Conservation (phyloP, 92 coral and sea anemone genomes). For the Chrysogorgia sp. region DNA sequence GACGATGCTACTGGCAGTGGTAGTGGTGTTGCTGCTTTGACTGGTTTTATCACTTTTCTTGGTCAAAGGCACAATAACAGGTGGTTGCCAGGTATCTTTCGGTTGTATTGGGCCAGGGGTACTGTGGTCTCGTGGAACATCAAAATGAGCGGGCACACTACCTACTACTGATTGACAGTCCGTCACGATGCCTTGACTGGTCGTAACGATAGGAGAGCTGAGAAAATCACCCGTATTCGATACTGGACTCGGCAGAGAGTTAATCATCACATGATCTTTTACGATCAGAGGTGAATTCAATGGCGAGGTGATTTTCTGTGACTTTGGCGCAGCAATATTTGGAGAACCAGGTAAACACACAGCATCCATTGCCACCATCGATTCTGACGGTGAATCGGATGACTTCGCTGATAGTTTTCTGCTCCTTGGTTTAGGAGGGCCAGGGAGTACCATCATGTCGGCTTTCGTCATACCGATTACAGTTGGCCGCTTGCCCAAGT, state of each 20-base stretch:
- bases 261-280: not conserved
- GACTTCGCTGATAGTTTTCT: conserved; percentile 73
- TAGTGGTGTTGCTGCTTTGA: conserved; percentile 16
- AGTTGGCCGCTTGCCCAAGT: conserved; percentile 53
- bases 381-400: not conserved
- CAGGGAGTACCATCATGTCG: conserved; percentile 14
- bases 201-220: not conserved
- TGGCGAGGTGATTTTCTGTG: conserved; percentile 40
- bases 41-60: not conserved
- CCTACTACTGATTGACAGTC: not conserved
- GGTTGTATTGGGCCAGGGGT: not conserved
- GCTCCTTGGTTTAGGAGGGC: conserved; percentile 77
- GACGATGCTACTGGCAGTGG: conserved; percentile 44
- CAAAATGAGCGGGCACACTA: not conserved
- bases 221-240: not conserved
- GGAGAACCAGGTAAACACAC: not conserved
- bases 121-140: not conserved
- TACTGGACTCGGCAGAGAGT: not conserved
- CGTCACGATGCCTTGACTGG: not conserved
- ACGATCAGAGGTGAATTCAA: conserved; percentile 27
- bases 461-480: conserved; percentile 56
- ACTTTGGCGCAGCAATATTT: not conserved
- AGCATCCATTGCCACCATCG: conserved; percentile 6
- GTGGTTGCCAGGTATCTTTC: not conserved
- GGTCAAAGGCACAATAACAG: not conserved